Evolutionary conservation across 1,140 invertebrate genomes (phyloP), one percentile per base, ranked within the genome.

Genomic region (Dysdera silvatica): DNA sequence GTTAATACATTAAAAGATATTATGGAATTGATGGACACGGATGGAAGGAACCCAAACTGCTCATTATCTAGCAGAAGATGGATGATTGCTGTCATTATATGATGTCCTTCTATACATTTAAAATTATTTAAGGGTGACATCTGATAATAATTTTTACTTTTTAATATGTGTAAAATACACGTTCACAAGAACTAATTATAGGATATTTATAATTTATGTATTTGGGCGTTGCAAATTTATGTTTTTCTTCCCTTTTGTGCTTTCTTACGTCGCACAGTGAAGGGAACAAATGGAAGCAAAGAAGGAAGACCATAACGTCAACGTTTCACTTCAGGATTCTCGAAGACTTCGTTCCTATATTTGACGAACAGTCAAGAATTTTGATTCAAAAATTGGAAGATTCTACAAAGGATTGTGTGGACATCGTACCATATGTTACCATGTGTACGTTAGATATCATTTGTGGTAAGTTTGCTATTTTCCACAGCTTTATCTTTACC

Each of bases 391-490:
- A 58, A 41, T 16, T 70, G 7, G 79, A 79, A 53, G 14, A 37
- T 8, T 4, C 51, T 1, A 57, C n/a, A 8, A 69, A 71, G 40
- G 67, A 66, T 69, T 61, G 1, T 48, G 66, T 71, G 2, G 56
- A 62, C 43, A 81, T 93, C 32, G 87, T 85, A 73, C 82, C 84
- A 20, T 83, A 83, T 68, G 80, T 91, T 7, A 85, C 87, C n/a
- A 78, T 84, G n/a, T 91, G 88, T 48, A 91, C 91, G 1, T 84
- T 96, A 0, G 90, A 95, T 67, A 87, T 90, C 68, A 89, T 93
- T 57, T 89, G 87, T 74, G 87, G 87, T 89, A 75, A 81, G 81
- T 55, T 54, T 48, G n/a, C 4, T 18, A 5, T 48, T 48, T 29
- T 32, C 12, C 32, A 61, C 20, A 20, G 16, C 37, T 40, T 16